A percentile compares a stretch with the other conserved stretches of the same genome.
Evolutionary conservation across 2,113 vertebrate genomes (phyloP).

Genomic region (Osmerus mordax): DNA sequence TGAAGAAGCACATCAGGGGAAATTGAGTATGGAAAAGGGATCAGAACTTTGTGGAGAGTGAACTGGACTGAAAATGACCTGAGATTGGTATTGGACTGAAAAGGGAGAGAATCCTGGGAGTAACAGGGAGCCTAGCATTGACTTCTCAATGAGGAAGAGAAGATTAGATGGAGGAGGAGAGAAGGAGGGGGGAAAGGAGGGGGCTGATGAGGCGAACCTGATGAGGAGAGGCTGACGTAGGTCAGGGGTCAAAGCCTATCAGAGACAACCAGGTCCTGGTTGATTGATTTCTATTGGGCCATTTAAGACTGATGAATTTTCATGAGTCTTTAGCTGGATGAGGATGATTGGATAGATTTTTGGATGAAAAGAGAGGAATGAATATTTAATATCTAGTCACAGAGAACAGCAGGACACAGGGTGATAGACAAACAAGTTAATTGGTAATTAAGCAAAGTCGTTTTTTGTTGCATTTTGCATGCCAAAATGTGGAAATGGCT

Average conservation of each 20-base stretch:
- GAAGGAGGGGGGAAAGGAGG: constrained; percentile 1
- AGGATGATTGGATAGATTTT: background rate
- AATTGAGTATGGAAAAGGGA: constrained; percentile 19
- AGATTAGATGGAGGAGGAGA: constrained; percentile 3
- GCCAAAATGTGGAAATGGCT: too few species aligned
- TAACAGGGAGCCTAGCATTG: background rate
- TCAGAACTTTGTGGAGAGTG: background rate
- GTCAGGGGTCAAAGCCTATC: constrained; percentile 32
- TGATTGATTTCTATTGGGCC: constrained; percentile 13
- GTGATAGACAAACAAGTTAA: too few species aligned
- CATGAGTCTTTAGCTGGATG: background rate
- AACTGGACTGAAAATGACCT: constrained; percentile 4
- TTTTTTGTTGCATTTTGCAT: too few species aligned
- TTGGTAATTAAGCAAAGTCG: too few species aligned
- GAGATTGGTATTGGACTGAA: background rate
- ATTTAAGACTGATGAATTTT: background rate
- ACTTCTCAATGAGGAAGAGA: background rate
- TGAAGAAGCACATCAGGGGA: background rate
- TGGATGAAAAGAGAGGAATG: background rate
- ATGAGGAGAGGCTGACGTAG: constrained; percentile 6
- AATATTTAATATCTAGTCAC: background rate
- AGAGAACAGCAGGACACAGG: too few species aligned
- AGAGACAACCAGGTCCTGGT: constrained; percentile 5
- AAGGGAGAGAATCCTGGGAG: background rate
- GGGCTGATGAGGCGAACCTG: constrained; percentile 21